A percentile compares a stretch with the other conserved stretches of the same genome.
These are phyloP conservation scores for Sardina pilchardus DNA, from an alignment of 2,113 vertebrate species.

Conservation along the genomic window DNA sequence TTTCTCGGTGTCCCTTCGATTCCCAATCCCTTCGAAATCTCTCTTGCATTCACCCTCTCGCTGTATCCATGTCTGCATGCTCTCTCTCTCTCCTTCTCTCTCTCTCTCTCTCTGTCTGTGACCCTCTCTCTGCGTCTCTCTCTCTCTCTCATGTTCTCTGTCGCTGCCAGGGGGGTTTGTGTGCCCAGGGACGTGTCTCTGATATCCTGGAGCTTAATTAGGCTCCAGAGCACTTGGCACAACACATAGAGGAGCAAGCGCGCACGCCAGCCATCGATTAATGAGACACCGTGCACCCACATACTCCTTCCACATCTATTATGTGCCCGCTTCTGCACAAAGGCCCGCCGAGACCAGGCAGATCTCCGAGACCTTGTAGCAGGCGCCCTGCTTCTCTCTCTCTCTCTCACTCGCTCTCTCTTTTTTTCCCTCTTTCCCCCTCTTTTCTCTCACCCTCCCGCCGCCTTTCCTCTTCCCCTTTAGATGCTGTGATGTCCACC, in stretches of 20 bases:
- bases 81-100: conserved; percentile 34
- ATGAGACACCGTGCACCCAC: conserved; percentile 70
- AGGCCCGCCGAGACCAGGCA: not conserved
- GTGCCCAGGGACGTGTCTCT: conserved; percentile 66
- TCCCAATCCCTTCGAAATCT: conserved; percentile 20
- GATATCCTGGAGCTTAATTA: conserved; percentile 75
- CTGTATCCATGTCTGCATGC: conserved; percentile 8
- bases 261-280: conserved; percentile 66
- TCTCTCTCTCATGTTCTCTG: conserved; percentile 42
- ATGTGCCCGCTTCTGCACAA: conserved; percentile 21
- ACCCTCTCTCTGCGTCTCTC: conserved; percentile 19
- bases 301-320: conserved; percentile 40
- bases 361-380: conserved; percentile 36
- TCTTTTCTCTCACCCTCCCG: too few relatives aligned
- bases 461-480: not conserved
- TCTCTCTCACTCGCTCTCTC: not conserved
- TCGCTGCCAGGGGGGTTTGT: conserved; percentile 57
- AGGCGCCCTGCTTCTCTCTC: conserved; percentile 26
- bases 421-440: not conserved
- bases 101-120: not conserved
- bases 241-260: conserved; percentile 61
- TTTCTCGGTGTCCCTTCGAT: not conserved
- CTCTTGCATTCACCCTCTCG: conserved; percentile 10
- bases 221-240: conserved; percentile 69
- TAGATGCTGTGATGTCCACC: not conserved